A percentile compares a stretch with the other conserved stretches of the same genome.
These are phyloP conservation scores for Tokudaia muenninki DNA, from an alignment of 2,797 vertebrate species.

Conservation along the genomic window DNA sequence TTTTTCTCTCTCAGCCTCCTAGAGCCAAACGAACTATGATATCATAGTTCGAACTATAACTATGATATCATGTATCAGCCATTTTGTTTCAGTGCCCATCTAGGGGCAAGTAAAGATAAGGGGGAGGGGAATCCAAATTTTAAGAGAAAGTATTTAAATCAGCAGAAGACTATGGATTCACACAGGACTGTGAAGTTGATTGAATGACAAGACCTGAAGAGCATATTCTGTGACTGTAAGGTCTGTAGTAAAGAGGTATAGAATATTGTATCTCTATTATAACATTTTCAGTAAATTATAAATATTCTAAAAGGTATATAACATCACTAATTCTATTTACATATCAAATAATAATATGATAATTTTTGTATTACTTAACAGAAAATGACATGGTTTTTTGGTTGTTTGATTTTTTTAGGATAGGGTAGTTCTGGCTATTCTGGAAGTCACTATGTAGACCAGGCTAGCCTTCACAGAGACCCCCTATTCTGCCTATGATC, in stretches of 20 bases:
- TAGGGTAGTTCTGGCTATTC: background rate
- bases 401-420: background rate
- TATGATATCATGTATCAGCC: background rate
- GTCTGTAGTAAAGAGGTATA: background rate
- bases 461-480: background rate
- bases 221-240: background rate
- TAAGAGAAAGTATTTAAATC: background rate
- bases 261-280: background rate
- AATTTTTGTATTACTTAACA: background rate
- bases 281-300: conserved; percentile 34
- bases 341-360: conserved; percentile 39
- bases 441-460: background rate
- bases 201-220: background rate
- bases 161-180: background rate
- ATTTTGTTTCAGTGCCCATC: background rate
- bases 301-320: background rate
- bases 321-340: background rate
- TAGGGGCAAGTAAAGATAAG: background rate
- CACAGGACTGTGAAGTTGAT: background rate
- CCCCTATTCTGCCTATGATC: background rate
- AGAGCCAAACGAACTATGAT: background rate
- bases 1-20: background rate
- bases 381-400: background rate
- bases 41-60: no score
- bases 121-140: background rate